phyloP scores from a whole-genome alignment of 2,113 vertebrate species.

The Hipposideros armiger region DNA sequence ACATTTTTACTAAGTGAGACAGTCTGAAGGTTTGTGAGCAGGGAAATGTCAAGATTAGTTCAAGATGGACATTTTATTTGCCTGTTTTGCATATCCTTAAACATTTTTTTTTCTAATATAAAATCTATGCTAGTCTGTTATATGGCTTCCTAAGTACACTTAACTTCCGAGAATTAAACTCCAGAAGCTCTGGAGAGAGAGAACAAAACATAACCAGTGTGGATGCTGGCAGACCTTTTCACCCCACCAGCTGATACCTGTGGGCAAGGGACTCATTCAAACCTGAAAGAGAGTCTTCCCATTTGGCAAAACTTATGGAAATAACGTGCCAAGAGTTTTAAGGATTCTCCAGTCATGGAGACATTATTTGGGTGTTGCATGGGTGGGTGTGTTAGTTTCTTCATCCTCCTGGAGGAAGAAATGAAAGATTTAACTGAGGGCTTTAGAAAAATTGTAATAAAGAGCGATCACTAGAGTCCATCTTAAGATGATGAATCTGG shows the following conservation, averaged over 20 bases:
- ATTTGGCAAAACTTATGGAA: slow-evolving; percentile 31
- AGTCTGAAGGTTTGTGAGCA: slow-evolving; percentile 21
- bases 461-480: not conserved
- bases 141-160: not conserved
- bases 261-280: not conserved
- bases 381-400: not conserved
- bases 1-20: not conserved
- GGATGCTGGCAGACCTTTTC: not conserved
- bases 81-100: slow-evolving; percentile 3
- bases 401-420: not conserved
- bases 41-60: slow-evolving; percentile 38
- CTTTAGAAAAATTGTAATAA: slow-evolving; percentile 13
- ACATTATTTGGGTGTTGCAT: not conserved
- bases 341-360: not conserved
- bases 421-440: not conserved
- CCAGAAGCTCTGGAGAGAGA: not conserved
- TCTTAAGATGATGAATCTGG: not conserved
- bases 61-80: slow-evolving; percentile 3
- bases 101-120: slow-evolving; percentile 22
- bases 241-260: not conserved
- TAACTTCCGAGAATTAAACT: slow-evolving; percentile 29
- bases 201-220: not conserved
- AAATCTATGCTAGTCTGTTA: not conserved
- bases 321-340: not conserved
- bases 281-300: not conserved